Conservation (phyloP, 2,888 invertebrate species). For the Nemoura dubitans region DNA sequence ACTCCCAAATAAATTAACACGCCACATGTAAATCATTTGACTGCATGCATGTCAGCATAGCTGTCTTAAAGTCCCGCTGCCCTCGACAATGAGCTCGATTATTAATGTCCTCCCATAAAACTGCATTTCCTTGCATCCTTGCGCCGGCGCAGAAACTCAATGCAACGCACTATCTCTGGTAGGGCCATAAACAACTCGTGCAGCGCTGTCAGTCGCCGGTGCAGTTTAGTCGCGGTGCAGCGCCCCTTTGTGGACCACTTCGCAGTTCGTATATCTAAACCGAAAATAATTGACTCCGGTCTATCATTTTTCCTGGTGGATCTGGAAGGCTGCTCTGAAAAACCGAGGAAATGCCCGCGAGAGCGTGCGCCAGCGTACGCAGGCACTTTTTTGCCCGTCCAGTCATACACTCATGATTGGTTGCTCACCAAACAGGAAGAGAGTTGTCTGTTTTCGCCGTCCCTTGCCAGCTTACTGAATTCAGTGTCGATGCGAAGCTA, state of each 20-base stretch:
- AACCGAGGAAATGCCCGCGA: constrained; percentile 23
- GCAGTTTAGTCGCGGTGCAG: constrained; percentile 8
- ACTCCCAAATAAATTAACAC: not conserved
- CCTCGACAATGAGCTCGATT: constrained; percentile 1
- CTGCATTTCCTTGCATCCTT: not conserved
- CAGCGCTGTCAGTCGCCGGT: not conserved
- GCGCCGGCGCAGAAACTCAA: not conserved
- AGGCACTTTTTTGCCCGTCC: not conserved
- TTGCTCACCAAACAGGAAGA: constrained; percentile 35
- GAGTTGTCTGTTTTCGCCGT: not conserved
- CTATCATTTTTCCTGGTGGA: constrained; percentile 1
- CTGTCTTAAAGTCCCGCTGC: not conserved
- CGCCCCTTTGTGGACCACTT: not conserved
- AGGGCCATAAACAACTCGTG: constrained; percentile 34
- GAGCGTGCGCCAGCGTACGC: not conserved
- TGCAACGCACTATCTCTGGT: not conserved
- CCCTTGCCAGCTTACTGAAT: not conserved
- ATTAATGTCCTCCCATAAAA: constrained; percentile 23
- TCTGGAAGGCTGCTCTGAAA: not conserved
- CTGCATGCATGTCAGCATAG: not conserved
- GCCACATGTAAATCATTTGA: not conserved
- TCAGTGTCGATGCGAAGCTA: not conserved
- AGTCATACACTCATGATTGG: constrained; percentile 36
- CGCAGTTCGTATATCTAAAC: constrained; percentile 23
- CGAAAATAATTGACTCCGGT: constrained; percentile 41